Base-by-base conservation (phyloP, 2,888 invertebrate genomes). In the Agelastica alni region DNA sequence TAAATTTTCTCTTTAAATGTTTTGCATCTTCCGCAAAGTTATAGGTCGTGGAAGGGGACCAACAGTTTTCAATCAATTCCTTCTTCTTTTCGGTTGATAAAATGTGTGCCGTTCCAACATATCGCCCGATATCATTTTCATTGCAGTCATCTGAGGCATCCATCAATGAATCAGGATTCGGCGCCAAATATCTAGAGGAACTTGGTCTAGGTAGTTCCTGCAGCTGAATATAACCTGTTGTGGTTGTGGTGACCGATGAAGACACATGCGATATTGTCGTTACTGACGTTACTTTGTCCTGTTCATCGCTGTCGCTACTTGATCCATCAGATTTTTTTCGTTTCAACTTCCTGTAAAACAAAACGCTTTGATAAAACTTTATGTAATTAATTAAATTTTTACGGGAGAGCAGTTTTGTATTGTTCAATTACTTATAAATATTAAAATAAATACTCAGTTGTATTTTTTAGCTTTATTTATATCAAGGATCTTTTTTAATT, bases 41-140 rank as follows among this genome's bases (percentile, higher is more conserved):
- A 9, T 26, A 26, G 7, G 26, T 2, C 9, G 6, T 26, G 32
- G 60, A 36, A 18, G 59, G 51, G 34, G 51, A 31, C 55, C 59
- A 59, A 37, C 46, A 48, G 43, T 53, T 58, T 62, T 60, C 28
- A 39, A 62, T 28, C 42, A 57, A 53, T 42, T 60, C 51, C 44
- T 48, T 56, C 39, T 58, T 60, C 44, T 43, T 51, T 47, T 54
- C 53, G 31, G 48, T 32, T 14, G 57, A 47, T 39, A 51, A 32
- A 30, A 31, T 34, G 14, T 31, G 17, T 37, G 45, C 47, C 30
- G 16, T 22, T 17, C 54, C 51, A 51, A 58, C 51, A 61, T 55
- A 61, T 56, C 56, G 54, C 48, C 54, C 54, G 13, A 63, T 43
- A 22, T 62, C 7, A 30, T 30, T 30, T 30, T 30, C 30, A 30